phyloP scores from a whole-genome alignment of 2,113 vertebrate genomes.

The Fulmarus glacialis region DNA sequence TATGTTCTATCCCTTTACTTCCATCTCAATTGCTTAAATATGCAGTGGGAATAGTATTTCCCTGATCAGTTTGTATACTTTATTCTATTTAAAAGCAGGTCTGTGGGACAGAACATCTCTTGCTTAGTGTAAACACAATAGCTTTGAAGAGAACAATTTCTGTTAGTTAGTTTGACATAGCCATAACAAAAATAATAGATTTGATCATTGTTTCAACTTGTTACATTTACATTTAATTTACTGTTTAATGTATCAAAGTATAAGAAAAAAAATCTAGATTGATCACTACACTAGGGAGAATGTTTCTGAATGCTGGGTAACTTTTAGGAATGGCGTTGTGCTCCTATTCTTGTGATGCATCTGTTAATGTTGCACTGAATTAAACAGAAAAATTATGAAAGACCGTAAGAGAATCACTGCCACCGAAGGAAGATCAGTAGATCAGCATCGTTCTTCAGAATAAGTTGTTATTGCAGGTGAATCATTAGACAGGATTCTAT shows the following conservation, averaged over 20 bases:
- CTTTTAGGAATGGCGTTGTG: neutral
- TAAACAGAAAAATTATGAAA: neutral
- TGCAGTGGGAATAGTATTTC: neutral
- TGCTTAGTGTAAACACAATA: neutral
- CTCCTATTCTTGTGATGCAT: neutral
- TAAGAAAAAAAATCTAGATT: neutral
- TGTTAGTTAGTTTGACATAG: neutral
- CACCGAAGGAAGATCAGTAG: neutral
- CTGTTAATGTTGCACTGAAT: neutral
- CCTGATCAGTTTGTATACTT: neutral
- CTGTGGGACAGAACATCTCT: neutral
- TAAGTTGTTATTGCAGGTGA: neutral
- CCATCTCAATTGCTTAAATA: neutral
- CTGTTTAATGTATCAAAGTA: neutral
- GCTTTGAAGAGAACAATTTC: neutral
- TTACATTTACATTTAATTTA: neutral
- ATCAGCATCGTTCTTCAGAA: neutral
- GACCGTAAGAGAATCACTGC: neutral
- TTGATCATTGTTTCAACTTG: neutral
- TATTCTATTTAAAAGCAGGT: neutral
- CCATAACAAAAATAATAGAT: neutral
- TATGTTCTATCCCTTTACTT: neutral
- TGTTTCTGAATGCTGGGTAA: neutral
- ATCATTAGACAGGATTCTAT: neutral
- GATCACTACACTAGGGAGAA: neutral